Percentiles rank a stretch among this genome's conserved stretches.
Evolutionary conservation across 2,888 invertebrate genomes (phyloP).

Genomic region (Gastracanthus pulcherrimus): DNA sequence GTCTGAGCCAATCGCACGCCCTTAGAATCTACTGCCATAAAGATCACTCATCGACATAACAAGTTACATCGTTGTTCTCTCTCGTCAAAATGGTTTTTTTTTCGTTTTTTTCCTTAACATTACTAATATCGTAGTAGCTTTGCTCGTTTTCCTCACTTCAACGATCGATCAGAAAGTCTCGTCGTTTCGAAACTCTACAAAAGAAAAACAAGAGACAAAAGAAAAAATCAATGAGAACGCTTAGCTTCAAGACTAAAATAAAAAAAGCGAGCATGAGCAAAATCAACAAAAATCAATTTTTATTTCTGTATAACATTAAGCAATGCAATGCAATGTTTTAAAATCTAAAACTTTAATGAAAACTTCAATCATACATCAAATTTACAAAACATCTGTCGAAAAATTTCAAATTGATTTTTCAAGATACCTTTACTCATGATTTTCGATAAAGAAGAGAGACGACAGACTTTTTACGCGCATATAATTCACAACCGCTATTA

Average conservation of each 20-base stretch:
- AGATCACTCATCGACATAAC: constrained; percentile 37
- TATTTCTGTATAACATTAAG: not conserved
- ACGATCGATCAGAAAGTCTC: constrained; percentile 38
- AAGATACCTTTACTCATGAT: constrained; percentile 13
- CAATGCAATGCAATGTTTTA: not conserved
- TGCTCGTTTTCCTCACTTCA: constrained; percentile 29
- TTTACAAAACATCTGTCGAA: too few species aligned
- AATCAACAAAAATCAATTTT: constrained; percentile 17
- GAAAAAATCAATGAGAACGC: not conserved
- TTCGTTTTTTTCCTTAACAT: constrained; percentile 21
- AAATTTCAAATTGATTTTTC: constrained; percentile 16
- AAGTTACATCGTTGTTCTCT: constrained; percentile 50
- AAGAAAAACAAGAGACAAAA: constrained; percentile 11
- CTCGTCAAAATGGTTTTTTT: constrained; percentile 26
- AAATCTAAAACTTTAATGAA: not conserved
- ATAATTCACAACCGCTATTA: constrained; percentile 46
- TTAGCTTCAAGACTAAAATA: not conserved
- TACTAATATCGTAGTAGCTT: constrained; percentile 38
- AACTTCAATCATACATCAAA: not conserved
- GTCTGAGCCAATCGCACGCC: constrained; percentile 60
- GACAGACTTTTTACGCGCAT: constrained; percentile 17
- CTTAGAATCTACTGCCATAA: constrained; percentile 37
- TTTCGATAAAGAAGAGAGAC: constrained; percentile 21
- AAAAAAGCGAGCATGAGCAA: constrained; percentile 7
- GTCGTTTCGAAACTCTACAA: constrained; percentile 12